Evolutionary conservation across 2,888 invertebrate species (phyloP).

Genomic region (Aproaerema taeniolella): DNA sequence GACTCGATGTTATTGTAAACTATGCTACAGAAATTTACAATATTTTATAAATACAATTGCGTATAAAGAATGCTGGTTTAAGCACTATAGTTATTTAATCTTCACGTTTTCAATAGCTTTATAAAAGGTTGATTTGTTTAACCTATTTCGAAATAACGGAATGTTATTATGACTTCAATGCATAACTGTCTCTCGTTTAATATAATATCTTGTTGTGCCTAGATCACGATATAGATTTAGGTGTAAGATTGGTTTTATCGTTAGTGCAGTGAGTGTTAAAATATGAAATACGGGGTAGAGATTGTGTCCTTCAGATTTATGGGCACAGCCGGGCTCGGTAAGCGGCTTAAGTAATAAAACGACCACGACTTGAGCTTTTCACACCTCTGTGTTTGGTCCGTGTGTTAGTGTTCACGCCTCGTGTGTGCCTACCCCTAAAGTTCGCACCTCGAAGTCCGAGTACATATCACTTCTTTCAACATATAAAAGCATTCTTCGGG

Average conservation of each 20-base stretch:
- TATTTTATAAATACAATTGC: slow-evolving; percentile 13
- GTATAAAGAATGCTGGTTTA: slow-evolving; percentile 4
- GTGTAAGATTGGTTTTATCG: no score
- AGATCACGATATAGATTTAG: slow-evolving; percentile 7
- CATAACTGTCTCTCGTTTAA: no score
- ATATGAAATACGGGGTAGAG: slow-evolving; percentile 14
- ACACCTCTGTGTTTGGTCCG: slow-evolving; percentile 70
- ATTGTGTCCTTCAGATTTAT: slow-evolving; percentile 44
- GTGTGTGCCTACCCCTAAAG: slow-evolving; percentile 65
- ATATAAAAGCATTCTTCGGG: slow-evolving; percentile 44
- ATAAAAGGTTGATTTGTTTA: no score
- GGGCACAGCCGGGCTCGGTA: slow-evolving; percentile 52
- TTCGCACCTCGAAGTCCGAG: slow-evolving; percentile 61
- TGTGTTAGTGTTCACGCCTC: slow-evolving; percentile 70
- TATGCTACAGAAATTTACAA: slow-evolving; percentile 10
- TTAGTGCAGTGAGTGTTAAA: slow-evolving; percentile 15
- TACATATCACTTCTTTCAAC: slow-evolving; percentile 61
- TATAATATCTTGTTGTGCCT: no score
- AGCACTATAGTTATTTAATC: no score
- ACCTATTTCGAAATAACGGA: no score
- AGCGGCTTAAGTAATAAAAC: slow-evolving; percentile 68
- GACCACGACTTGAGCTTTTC: slow-evolving; percentile 62
- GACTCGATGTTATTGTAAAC: slow-evolving; percentile 35
- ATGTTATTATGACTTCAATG: no score
- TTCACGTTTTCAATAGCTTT: no score